phyloP scores from a whole-genome alignment of 1,140 invertebrate genomes.

The Nixonia krombeini region DNA sequence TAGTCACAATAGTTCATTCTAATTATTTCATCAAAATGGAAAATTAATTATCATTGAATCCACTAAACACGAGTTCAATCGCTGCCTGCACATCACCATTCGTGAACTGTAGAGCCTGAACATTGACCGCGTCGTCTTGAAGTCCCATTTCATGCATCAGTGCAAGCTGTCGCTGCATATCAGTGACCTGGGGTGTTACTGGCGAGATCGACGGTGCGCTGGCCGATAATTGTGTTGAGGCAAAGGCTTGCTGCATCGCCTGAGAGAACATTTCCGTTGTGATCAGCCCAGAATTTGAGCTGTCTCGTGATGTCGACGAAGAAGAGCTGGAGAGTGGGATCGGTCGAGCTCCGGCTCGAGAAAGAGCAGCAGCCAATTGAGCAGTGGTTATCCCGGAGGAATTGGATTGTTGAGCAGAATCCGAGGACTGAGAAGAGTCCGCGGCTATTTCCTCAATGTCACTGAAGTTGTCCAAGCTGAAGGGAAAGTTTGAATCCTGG shows the following conservation, averaged over 20 bases:
- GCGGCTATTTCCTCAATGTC: constrained; percentile 74
- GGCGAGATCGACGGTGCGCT: constrained; percentile 25
- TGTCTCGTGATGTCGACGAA: constrained; percentile 47
- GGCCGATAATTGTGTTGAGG: constrained; percentile 51
- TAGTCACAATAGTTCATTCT: too few relatives aligned
- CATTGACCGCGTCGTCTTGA: constrained; percentile 85
- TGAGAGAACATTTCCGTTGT: constrained; percentile 75
- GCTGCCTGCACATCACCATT: constrained; percentile 91
- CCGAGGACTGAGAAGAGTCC: constrained; percentile 72
- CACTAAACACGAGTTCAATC: constrained; percentile 82
- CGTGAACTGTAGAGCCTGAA: constrained; percentile 85
- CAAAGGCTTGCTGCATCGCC: constrained; percentile 74
- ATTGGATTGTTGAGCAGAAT: constrained; percentile 63
- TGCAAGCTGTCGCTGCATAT: constrained; percentile 77
- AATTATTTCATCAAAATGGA: too few relatives aligned
- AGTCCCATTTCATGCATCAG: constrained; percentile 92
- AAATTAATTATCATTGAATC: constrained; percentile 65
- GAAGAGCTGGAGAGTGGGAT: constrained; percentile 35
- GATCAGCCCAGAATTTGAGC: constrained; percentile 63
- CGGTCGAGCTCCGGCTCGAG: constrained; percentile 60
- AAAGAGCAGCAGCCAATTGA: constrained; percentile 71
- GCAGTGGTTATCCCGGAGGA: constrained; percentile 68
- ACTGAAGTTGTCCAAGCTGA: constrained; percentile 71
- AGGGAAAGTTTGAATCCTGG: constrained; percentile 65
- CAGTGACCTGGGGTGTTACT: constrained; percentile 27